Evolutionary conservation across 2,888 invertebrate genomes (phyloP).

Genomic region (Tenthredo scrophulariae): DNA sequence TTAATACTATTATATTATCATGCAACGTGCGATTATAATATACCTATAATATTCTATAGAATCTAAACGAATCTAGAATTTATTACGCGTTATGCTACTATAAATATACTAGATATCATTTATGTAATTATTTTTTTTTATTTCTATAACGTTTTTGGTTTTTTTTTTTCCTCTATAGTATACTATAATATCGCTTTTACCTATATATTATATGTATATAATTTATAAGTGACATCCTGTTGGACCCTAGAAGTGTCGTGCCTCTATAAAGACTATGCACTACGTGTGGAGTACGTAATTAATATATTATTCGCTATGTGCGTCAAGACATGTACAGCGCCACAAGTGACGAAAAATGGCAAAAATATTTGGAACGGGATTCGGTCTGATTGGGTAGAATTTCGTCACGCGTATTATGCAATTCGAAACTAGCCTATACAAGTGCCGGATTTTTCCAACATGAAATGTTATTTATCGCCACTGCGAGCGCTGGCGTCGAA

Average conservation of each 20-base stretch:
- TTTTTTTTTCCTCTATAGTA: too few relatives aligned
- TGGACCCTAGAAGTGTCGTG: slow-evolving; percentile 46
- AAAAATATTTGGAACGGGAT: too few relatives aligned
- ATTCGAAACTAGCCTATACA: too few relatives aligned
- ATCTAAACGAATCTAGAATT: slow-evolving; percentile 30
- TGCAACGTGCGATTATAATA: slow-evolving; percentile 17
- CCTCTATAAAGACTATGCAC: slow-evolving; percentile 19
- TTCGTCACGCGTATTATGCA: too few relatives aligned
- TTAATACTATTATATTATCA: background rate
- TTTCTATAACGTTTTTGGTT: background rate
- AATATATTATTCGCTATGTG: too few relatives aligned
- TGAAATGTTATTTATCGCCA: too few relatives aligned
- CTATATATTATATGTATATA: background rate
- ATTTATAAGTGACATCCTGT: slow-evolving; percentile 34
- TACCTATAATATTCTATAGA: background rate
- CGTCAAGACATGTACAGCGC: too few relatives aligned
- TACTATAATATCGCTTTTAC: too few relatives aligned
- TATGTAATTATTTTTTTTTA: background rate
- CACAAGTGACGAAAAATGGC: too few relatives aligned
- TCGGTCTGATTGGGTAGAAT: too few relatives aligned
- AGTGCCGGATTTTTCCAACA: too few relatives aligned
- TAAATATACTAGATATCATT: background rate
- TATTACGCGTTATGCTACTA: background rate
- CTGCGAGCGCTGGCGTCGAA: too few relatives aligned
- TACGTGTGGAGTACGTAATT: background rate